phyloP scores from a whole-genome alignment of 2,113 vertebrate species.

The Tragelaphus imberbis region DNA sequence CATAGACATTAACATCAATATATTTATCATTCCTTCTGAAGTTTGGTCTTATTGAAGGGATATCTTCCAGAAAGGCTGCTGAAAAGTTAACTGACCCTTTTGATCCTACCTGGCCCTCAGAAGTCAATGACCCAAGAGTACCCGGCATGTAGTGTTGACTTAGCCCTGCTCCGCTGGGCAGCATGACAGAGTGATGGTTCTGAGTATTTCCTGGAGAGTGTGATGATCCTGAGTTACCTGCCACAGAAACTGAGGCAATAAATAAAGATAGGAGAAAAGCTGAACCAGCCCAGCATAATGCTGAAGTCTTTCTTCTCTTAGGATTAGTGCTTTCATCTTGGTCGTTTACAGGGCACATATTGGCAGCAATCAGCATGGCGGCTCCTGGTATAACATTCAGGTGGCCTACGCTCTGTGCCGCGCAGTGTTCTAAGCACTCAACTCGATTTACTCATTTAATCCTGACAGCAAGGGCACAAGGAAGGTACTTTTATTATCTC shows the following conservation, averaged over 20 bases:
- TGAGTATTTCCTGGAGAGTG: not conserved
- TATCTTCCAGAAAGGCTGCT: not conserved
- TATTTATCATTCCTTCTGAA: not conserved
- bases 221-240: not conserved
- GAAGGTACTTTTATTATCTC: not conserved
- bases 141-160: not conserved
- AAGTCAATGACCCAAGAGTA: not conserved
- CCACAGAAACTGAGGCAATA: not conserved
- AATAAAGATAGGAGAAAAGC: not conserved
- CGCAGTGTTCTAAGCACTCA: not conserved
- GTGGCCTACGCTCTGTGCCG: not conserved
- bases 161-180: fast-evolving
- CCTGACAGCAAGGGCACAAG: not conserved
- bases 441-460: not conserved
- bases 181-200: not conserved
- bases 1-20: not conserved
- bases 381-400: not conserved
- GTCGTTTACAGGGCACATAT: not conserved
- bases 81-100: not conserved
- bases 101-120: not conserved
- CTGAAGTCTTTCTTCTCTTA: not conserved
- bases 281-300: not conserved
- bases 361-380: too few relatives aligned
- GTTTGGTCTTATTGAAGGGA: not conserved
- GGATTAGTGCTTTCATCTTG: not conserved